Base-by-base conservation (phyloP, 2,113 vertebrate genomes). In the Damaliscus lunatus region DNA sequence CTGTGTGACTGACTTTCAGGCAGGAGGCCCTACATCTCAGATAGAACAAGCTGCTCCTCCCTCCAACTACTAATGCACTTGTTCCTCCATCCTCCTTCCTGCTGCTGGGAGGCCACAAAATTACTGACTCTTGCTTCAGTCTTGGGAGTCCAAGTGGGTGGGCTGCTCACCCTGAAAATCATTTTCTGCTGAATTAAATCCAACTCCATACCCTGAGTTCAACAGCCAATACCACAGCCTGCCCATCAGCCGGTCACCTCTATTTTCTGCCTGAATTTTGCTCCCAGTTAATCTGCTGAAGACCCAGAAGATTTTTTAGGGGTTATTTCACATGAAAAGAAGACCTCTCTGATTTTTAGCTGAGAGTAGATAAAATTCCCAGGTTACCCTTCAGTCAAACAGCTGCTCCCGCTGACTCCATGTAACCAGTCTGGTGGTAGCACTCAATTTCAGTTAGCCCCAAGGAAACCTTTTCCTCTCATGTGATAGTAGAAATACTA, bases 281-380 rank as follows among this genome's bases (percentile, higher is more conserved):
- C 59, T 96, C 71, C 43, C 60, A 96, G 80, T 85, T 96, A 90
- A 87, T 92, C 60, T 94, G 17, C 33, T 6, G 6, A 87, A 96
- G 33, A 1, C 81, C 48, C 81, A 71, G 92, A 95, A 80, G n/a
- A 91, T 84, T 90, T 78, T 97, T 64, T 48, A 31, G 33, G 17
- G 93, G 85, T 96, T 97, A 97, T 97, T 98, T 88, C 85, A 92
- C 82, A 92, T 84, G 88, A 90, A 96, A 77, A 33, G 53, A 96
- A 96, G 33, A 71, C 29, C 3, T 27, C 53, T 87, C 55, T 94
- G 83, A 60, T 96, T 98, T 97, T 96, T 82, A 96, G 6, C 64
- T 46, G 46, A 97, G 64, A 90, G 40, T 57, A 96, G 88, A 92
- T 94, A 74, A 67, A 96, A 96, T 96, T 96, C 40, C 95, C 85